Base-by-base conservation (phyloP, 2,888 invertebrate genomes). In the Zaprionus lineosus region DNA sequence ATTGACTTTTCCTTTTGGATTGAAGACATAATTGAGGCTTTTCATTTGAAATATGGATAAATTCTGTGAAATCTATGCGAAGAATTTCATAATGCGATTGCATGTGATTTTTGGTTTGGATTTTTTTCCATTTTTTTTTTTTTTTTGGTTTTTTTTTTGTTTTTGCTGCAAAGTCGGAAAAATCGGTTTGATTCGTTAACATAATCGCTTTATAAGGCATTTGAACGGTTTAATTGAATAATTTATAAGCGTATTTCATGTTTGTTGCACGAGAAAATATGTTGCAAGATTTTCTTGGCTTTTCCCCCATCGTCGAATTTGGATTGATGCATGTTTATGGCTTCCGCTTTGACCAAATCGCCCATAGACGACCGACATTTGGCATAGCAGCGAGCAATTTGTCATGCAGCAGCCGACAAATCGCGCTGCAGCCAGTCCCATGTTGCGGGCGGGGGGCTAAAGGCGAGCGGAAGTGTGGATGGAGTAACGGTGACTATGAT, bases 371-470 rank as follows among this genome's bases (percentile, higher is more conserved):
- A 36, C 24, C 12, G 41, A 47, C 19, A 19, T 66, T 53, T 41
- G 53, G 36, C 55, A 51, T 39, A 50, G 62, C 62, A 37, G 19
- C 12, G 24, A 61, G 68, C 50, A 67, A 67, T 68, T 66, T 67
- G 68, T 66, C 68, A 61, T 47, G 68, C 61, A 43, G 51, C 57
- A 28, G 33, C 40, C 12, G 24, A 39, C n/a, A 31, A 21, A 19
- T 19, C 19, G 19, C 8, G n/a, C n/a, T n/a, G n/a, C n/a, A n/a
- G n/a, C n/a, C n/a, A n/a, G n/a, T n/a, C n/a, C n/a, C n/a, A n/a
- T n/a, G n/a, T n/a, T n/a, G n/a, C n/a, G n/a, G n/a, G n/a, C n/a
- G n/a, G n/a, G n/a, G n/a, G n/a, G n/a, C n/a, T n/a, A n/a, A n/a
- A 18, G 9, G 28, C 12, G 11, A n/a, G 6, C 18, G 18, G n/a